Conservation (phyloP, 2,113 vertebrate genomes). For the Prunella fulvescens region DNA sequence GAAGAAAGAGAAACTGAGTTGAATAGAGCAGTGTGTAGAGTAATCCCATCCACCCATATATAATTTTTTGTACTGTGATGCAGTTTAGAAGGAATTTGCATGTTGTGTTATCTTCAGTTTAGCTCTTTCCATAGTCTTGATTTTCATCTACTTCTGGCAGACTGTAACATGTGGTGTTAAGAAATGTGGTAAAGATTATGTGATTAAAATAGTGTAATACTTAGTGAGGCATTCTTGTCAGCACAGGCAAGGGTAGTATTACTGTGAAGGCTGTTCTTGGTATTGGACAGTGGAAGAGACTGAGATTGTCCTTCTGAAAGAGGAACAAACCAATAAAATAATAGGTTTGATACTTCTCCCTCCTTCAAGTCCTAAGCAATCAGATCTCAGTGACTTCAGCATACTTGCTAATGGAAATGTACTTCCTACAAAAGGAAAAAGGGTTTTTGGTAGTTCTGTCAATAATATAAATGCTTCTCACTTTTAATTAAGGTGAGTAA, state of each 20-base stretch:
- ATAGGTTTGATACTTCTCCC: neutral
- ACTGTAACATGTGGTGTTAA: neutral
- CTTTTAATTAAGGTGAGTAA: constrained; percentile 28
- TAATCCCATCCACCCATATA: neutral
- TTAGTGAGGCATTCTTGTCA: neutral
- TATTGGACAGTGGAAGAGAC: neutral
- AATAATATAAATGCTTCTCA: neutral
- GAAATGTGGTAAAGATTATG: neutral
- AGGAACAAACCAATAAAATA: neutral
- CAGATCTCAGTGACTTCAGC: neutral
- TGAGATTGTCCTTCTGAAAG: neutral
- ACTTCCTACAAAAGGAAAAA: neutral
- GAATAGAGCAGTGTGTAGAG: neutral
- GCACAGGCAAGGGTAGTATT: neutral
- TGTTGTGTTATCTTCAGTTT: neutral
- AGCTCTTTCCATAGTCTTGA: neutral
- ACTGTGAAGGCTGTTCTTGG: neutral
- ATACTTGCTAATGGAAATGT: neutral
- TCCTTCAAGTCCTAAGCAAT: neutral
- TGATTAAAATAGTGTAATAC: neutral
- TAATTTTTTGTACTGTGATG: neutral
- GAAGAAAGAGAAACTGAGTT: neutral
- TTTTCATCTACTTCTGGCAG: neutral
- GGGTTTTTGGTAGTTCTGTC: neutral
- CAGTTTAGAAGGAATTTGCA: neutral